Evolutionary conservation across 1,140 invertebrate species (phyloP).

Genomic region (Drosophila hydei): DNA sequence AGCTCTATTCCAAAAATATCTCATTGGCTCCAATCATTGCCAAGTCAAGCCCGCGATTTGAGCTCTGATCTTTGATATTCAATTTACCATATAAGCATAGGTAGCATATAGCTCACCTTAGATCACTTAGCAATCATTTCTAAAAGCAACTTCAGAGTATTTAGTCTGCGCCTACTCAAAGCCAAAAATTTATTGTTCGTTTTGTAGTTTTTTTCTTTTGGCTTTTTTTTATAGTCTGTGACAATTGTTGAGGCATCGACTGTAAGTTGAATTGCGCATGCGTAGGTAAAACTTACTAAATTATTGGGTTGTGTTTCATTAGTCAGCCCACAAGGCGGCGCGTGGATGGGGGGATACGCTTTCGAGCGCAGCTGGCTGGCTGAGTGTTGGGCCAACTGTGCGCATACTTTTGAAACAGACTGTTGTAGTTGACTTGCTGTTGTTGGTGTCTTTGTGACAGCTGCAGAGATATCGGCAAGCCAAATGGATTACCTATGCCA

Average conservation of each 20-base stretch:
- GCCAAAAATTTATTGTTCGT: slow-evolving; percentile 6
- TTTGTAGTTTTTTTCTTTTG: slow-evolving; percentile 16
- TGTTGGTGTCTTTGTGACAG: slow-evolving; percentile 59
- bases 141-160: not conserved
- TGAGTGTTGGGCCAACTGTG: slow-evolving; percentile 36
- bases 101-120: no score
- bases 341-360: slow-evolving; percentile 20
- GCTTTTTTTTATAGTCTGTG: slow-evolving; percentile 41
- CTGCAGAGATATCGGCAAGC: slow-evolving; percentile 75
- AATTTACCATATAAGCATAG: no score
- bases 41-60: no score
- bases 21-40: no score
- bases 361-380: slow-evolving; percentile 54
- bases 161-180: not conserved
- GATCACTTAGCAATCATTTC: no score
- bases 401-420: slow-evolving; percentile 69
- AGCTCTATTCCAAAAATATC: no score
- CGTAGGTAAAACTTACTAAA: slow-evolving; percentile 80
- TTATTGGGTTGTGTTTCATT: slow-evolving; percentile 79
- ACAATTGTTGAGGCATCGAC: slow-evolving; percentile 74
- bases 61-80: no score
- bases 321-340: slow-evolving; percentile 62
- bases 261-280: slow-evolving; percentile 65
- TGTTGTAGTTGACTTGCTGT: slow-evolving; percentile 24
- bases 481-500: slow-evolving; percentile 74